phyloP scores from a whole-genome alignment of 2,888 invertebrate genomes.

The Atrina japonica region DNA sequence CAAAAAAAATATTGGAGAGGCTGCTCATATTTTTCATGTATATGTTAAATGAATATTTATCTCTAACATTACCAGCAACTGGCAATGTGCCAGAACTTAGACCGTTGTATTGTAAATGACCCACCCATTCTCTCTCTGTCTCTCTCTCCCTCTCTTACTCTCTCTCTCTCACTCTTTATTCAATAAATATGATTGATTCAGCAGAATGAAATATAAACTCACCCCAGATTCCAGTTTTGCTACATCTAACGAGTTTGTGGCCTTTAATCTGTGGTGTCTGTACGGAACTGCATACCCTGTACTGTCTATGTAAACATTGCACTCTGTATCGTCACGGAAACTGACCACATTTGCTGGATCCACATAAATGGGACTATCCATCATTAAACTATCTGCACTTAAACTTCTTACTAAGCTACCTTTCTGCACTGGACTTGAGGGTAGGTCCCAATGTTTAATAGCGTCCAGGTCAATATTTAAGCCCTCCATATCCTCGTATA shows the following conservation, averaged over 20 bases:
- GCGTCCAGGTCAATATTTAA: conserved; percentile 33
- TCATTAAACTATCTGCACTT: conserved; percentile 69
- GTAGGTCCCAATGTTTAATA: conserved; percentile 63
- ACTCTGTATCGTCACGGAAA: conserved; percentile 48
- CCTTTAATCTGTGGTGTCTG: conserved; percentile 12
- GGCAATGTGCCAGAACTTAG: no score
- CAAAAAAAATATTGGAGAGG: no score
- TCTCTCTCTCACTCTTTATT: no score
- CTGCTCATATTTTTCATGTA: no score
- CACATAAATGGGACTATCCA: conserved; percentile 61
- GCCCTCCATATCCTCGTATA: conserved; percentile 51
- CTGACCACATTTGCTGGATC: conserved; percentile 53
- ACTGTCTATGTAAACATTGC: conserved; percentile 71
- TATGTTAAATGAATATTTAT: no score
- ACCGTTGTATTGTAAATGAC: no score
- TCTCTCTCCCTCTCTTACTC: no score
- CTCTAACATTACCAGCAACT: no score
- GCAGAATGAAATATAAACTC: no score
- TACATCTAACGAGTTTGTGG: neutral
- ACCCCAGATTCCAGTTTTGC: neutral
- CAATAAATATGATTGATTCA: no score
- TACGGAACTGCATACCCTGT: conserved; percentile 69
- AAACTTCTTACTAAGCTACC: conserved; percentile 63
- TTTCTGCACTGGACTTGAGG: conserved; percentile 48
- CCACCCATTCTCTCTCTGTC: no score